Conservation (phyloP, 2,888 invertebrate species). For the Caradrina clavipalpis region DNA sequence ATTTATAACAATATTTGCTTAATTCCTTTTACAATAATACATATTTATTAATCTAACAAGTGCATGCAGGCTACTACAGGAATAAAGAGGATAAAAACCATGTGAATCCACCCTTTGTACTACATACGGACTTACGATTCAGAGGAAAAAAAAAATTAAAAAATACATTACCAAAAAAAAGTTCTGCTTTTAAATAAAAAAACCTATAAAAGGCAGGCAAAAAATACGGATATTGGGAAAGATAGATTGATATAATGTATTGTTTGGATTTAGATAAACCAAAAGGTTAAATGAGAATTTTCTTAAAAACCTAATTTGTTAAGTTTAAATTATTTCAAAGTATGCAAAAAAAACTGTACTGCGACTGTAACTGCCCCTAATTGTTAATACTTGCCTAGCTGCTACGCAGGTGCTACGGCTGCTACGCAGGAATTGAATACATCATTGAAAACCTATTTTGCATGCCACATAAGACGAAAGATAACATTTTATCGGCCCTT, state of each 20-base stretch:
- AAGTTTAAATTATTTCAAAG: background rate
- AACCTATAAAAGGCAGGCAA: too few species aligned
- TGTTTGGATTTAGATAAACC: too few species aligned
- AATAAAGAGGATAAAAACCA: too few species aligned
- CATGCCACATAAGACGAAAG: background rate
- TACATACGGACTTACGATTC: too few species aligned
- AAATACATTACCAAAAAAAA: background rate
- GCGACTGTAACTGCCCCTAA: background rate
- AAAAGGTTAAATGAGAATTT: background rate
- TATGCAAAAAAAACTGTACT: background rate
- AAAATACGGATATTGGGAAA: background rate
- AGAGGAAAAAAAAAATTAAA: too few species aligned
- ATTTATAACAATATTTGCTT: too few species aligned
- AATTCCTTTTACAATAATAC: too few species aligned
- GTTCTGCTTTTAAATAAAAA: background rate
- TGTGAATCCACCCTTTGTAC: too few species aligned
- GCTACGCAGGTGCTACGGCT: conserved; percentile 41
- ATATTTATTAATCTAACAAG: too few species aligned
- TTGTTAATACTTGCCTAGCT: conserved; percentile 19
- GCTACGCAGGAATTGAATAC: conserved; percentile 23
- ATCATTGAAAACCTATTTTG: conserved; percentile 6
- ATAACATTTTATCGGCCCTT: conserved; percentile 3
- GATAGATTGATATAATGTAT: background rate
- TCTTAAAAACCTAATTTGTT: background rate
- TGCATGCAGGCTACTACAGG: background rate